phyloP scores from a whole-genome alignment of 2,113 vertebrate species.

The Empidonax traillii region DNA sequence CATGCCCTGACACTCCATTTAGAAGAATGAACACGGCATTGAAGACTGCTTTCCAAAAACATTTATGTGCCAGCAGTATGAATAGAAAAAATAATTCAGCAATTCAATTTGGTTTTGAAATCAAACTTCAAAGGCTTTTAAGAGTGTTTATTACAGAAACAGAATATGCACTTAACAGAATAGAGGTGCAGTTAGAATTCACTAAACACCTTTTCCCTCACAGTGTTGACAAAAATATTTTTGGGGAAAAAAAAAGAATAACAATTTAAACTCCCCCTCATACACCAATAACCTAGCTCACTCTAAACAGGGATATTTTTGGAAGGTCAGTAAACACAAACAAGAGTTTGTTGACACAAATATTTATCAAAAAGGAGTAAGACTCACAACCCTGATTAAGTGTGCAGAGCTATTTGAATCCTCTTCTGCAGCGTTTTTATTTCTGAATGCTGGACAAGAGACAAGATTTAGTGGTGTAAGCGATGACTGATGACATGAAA shows the following conservation, averaged over 20 bases:
- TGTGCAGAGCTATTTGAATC: neutral
- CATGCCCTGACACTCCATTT: neutral
- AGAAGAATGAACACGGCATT: neutral
- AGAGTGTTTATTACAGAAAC: neutral
- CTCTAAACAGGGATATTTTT: neutral
- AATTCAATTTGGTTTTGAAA: constrained; percentile 36
- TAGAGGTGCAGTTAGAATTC: neutral
- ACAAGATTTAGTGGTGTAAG: neutral
- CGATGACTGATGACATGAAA: neutral
- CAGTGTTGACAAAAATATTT: neutral
- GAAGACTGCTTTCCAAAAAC: neutral
- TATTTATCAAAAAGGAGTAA: neutral
- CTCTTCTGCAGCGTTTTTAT: neutral
- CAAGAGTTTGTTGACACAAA: neutral
- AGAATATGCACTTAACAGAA: neutral
- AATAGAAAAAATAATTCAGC: neutral
- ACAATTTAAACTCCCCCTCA: neutral
- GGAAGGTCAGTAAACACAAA: neutral
- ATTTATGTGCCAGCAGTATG: neutral
- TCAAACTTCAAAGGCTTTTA: constrained; percentile 23
- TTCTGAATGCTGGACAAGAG: neutral
- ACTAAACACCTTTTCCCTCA: neutral
- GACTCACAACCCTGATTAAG: neutral
- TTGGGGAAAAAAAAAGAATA: neutral
- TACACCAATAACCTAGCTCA: neutral